Evolutionary conservation across 2,888 invertebrate genomes (phyloP).

Genomic region (Eulithis testata): DNA sequence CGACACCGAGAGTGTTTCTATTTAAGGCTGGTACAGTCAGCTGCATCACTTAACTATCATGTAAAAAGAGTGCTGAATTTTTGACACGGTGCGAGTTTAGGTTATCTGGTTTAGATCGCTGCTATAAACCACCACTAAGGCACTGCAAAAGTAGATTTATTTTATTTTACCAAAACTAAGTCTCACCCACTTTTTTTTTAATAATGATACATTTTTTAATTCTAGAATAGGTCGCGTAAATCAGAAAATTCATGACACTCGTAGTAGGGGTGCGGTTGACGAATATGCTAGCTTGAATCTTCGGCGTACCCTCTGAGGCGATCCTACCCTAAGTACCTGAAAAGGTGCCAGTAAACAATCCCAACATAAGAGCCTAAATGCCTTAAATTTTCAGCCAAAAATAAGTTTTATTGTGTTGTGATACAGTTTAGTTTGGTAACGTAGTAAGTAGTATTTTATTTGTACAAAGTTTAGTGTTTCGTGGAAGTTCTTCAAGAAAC

Average conservation of each 20-base stretch:
- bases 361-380: slow-evolving; percentile 47
- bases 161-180: too few species aligned
- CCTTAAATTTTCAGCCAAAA: slow-evolving; percentile 35
- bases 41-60: too few species aligned
- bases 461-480: slow-evolving; percentile 45
- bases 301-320: slow-evolving; percentile 63
- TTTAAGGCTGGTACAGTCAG: too few species aligned
- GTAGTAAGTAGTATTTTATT: slow-evolving; percentile 23
- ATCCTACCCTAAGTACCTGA: slow-evolving; percentile 78
- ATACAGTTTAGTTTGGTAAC: slow-evolving; percentile 40
- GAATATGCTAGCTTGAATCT: slow-evolving; percentile 65
- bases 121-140: too few species aligned
- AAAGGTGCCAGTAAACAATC: slow-evolving; percentile 78
- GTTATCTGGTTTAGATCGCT: too few species aligned
- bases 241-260: slow-evolving; percentile 20
- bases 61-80: too few species aligned
- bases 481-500: slow-evolving; percentile 73
- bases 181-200: not conserved
- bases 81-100: too few species aligned
- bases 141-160: too few species aligned
- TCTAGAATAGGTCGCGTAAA: not conserved
- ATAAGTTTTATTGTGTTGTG: slow-evolving; percentile 31
- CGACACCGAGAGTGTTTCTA: slow-evolving; percentile 14
- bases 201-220: not conserved
- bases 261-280: slow-evolving; percentile 62